Base-by-base conservation (phyloP, 2,888 invertebrate species). In the Drosophila monieri region DNA sequence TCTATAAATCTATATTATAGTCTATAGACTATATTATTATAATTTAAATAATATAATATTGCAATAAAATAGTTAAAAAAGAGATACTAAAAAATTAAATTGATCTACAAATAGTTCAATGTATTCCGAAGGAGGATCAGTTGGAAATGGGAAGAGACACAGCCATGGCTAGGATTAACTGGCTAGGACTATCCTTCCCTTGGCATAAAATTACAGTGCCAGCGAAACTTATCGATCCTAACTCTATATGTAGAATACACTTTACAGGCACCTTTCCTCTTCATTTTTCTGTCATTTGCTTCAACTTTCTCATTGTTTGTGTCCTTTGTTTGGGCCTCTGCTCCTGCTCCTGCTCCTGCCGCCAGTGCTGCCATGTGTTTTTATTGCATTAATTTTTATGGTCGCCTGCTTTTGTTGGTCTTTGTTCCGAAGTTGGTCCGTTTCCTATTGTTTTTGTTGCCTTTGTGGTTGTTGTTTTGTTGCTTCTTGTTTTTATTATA, bases 301-400 rank as follows among this genome's bases (percentile, higher is more conserved):
- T 37, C 48, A 46, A 52, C 64, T 64, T 44, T 14, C n/a, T 44
- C 53, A 64, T 54, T 61, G 68, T 44, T 43, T 44, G 43, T 69
- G 60, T 61, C 51, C 61, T 69, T 54, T 54, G 49, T 66, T 47
- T 25, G 53, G 55, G 46, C 54, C n/a, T 61, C 35, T 61, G 32
- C 53, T 71, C 70, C 60, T 73, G 46, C 54, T n/a, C 58, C 35
- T 61, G 32, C 53, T 71, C 70, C 60, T 73, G 75, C 55, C 72
- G 74, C 57, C 74, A 62, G 53, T 69, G 61, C 52, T 73, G 73
- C 67, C 84, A 83, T 81, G 81, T 85, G 81, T 80, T 81, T 81
- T 81, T 81, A 85, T 85, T 85, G 81, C 85, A 81, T 81, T 81
- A 81, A 85, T 81, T 81, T 81, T 81, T 81, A 81, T 85, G 84